A percentile compares a stretch with the other conserved stretches of the same genome.
These are phyloP conservation scores for Anthoscopus minutus DNA, from an alignment of 2,113 vertebrate species.

Conservation along the genomic window DNA sequence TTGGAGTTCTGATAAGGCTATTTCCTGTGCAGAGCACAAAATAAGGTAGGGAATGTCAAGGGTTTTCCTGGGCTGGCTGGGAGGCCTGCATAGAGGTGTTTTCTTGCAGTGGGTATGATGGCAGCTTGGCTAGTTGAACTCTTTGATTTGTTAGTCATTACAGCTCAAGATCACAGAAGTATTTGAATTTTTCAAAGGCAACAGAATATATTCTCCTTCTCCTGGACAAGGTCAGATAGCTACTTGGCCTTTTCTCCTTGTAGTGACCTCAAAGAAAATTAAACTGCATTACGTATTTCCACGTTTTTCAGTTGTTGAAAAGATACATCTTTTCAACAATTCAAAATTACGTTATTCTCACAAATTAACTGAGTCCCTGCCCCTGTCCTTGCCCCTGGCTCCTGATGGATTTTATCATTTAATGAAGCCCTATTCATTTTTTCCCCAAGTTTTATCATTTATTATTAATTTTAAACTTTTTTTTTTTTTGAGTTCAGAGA, in stretches of 20 bases:
- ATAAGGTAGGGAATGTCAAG: not conserved
- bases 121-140: not conserved
- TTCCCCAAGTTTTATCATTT: slow-evolving; percentile 65
- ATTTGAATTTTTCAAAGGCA: not conserved
- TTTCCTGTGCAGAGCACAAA: not conserved
- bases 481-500: slow-evolving; percentile 1
- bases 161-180: slow-evolving; percentile 19
- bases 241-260: slow-evolving; percentile 57
- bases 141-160: not conserved
- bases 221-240: slow-evolving; percentile 29
- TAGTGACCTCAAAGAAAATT: slow-evolving; percentile 48
- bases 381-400: slow-evolving; percentile 70
- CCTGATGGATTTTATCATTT: slow-evolving; percentile 76
- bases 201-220: not conserved
- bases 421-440: slow-evolving; percentile 70
- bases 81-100: not conserved
- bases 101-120: not conserved
- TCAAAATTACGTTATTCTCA: slow-evolving; percentile 67
- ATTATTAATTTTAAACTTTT: slow-evolving; percentile 58
- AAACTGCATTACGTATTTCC: not conserved
- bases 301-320: not conserved
- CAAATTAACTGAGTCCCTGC: slow-evolving; percentile 72
- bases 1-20: not conserved
- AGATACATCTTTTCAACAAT: slow-evolving; percentile 63
- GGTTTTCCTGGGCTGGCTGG: not conserved